Base-by-base conservation (phyloP, 2,797 vertebrate species). In the Diplodus sargus region DNA sequence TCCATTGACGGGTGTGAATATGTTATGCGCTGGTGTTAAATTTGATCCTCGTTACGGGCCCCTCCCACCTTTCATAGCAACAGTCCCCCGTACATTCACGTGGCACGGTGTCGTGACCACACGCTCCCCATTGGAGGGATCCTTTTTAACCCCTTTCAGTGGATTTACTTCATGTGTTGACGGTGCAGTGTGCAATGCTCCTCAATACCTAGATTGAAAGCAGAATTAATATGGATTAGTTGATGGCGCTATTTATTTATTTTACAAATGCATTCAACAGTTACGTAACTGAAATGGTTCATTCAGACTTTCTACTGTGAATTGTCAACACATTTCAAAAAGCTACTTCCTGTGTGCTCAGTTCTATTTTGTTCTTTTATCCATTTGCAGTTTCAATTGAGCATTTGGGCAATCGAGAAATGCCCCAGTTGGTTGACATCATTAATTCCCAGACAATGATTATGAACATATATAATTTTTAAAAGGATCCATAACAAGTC, bases 21-120 rank as follows among this genome's bases (percentile, higher is more conserved):
- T 10, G n/a, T 51, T 7, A 8, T n/a, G 18, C 4, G 15, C 8
- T 14, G 7, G 4, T 28, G 5, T 39, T 13, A 1, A 17, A 43
- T 81, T n/a, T 42, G 15, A 25, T 73, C 0, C 5, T 22, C 1
- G 59, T 34, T 3, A 5, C 11, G 56, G 56, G 74, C 79, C 81
- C 73, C 83, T 86, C 87, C 87, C 82, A 76, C 78, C 43, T 79
- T 14, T 43, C 68, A 39, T 70, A 28, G 81, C 66, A 67, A 76
- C 78, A 56, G 54, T 60, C 56, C 20, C 53, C 28, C 34, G 12
- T 39, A 39, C 56, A 18, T 71, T 92, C 87, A 93, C 91, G 91
- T 93, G 92, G 88, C 88, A 80, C 49, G 51, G 58, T 66, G n/a
- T 79, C 86, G 89, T 85, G 89, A 90, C 82, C 63, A 54, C 68